Conservation (phyloP, 2,797 vertebrate genomes). For the Pitangus sulphuratus region DNA sequence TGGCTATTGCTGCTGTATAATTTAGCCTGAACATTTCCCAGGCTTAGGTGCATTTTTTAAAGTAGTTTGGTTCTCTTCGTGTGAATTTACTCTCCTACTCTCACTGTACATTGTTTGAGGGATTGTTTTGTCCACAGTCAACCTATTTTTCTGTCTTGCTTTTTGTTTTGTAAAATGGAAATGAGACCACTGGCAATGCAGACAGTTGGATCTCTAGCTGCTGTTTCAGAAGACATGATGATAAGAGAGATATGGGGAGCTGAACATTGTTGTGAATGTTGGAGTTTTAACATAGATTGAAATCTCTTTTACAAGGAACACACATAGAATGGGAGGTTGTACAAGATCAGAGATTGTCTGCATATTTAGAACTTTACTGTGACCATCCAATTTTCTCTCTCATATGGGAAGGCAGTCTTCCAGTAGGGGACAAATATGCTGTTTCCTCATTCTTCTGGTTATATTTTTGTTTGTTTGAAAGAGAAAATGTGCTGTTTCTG, state of each 20-base stretch:
- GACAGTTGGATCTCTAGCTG: neutral
- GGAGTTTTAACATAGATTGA: neutral
- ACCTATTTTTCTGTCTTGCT: neutral
- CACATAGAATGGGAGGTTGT: neutral
- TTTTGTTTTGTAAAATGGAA: neutral
- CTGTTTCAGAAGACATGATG: neutral
- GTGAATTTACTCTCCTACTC: neutral
- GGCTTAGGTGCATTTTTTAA: neutral
- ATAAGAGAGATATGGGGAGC: neutral
- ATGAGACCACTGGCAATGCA: neutral
- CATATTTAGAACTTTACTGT: neutral
- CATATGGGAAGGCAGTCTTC: neutral
- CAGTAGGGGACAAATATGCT: neutral
- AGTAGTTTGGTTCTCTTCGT: neutral
- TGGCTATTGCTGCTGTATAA: neutral
- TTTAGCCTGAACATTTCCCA: neutral
- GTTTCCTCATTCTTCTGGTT: neutral
- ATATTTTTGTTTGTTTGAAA: neutral
- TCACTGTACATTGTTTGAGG: neutral
- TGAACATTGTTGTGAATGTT: neutral
- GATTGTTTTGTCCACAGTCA: neutral
- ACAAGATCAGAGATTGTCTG: accelerated
- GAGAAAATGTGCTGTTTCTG: neutral
- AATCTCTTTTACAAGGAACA: neutral
- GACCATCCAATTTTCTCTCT: neutral